These are phyloP conservation scores for Corynorhinus townsendii DNA, from an alignment of 2,113 vertebrate genomes.

Conservation along the genomic window DNA sequence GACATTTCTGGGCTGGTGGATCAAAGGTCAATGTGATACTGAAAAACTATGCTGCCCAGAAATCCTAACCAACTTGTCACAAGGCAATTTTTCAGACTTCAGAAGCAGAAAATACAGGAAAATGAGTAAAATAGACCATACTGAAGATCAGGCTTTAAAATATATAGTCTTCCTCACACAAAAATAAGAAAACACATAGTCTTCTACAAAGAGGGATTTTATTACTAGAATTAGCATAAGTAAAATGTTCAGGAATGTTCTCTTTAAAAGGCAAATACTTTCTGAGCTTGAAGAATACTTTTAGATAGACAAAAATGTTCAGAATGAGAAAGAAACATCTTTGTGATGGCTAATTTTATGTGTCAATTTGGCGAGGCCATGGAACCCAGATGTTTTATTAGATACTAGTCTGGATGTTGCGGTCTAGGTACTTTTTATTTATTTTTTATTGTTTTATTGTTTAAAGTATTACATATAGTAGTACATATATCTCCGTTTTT, in stretches of 20 bases:
- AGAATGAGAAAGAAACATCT: background rate
- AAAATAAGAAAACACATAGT: background rate
- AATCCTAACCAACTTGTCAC: background rate
- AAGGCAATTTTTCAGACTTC: background rate
- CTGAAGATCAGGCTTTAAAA: background rate
- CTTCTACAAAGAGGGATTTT: background rate
- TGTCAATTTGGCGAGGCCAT: background rate
- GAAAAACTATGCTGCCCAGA: background rate
- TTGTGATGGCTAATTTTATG: background rate
- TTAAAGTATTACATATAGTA: no score
- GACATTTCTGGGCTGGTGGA: background rate
- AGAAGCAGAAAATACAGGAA: background rate
- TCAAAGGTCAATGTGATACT: background rate
- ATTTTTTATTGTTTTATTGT: no score
- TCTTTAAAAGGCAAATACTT: background rate
- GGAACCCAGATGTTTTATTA: background rate
- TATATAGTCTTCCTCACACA: background rate
- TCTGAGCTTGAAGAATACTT: background rate
- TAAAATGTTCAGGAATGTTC: background rate
- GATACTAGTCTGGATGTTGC: background rate
- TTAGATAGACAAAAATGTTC: background rate
- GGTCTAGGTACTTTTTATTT: background rate
- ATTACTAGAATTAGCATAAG: background rate
- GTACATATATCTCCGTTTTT: no score
- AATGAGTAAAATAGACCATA: background rate